phyloP scores from a whole-genome alignment of 2,888 invertebrate genomes.

The Acanthosepion pharaonis region DNA sequence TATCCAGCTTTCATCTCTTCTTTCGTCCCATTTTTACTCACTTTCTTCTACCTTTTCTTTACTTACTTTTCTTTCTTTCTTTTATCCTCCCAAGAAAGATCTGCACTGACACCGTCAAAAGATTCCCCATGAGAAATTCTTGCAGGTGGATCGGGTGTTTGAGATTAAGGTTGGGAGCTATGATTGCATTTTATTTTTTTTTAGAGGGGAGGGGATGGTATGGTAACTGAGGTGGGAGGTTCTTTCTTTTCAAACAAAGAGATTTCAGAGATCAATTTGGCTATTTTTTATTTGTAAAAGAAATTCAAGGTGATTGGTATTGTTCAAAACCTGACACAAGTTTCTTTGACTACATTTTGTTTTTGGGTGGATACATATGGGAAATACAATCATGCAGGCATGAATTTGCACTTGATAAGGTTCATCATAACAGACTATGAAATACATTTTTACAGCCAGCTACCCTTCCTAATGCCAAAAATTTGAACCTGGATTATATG shows the following conservation, averaged over 20 bases:
- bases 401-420: slow-evolving; percentile 33
- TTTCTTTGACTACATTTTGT: not conserved
- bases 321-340: not conserved
- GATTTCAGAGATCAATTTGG: slow-evolving; percentile 18
- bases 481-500: not conserved
- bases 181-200: not conserved
- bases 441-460: not conserved
- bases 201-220: not conserved
- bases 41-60: not conserved
- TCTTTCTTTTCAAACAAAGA: slow-evolving; percentile 33
- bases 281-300: slow-evolving; percentile 23
- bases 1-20: not conserved
- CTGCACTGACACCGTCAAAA: not conserved
- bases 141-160: slow-evolving; percentile 33
- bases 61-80: not conserved
- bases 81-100: not conserved
- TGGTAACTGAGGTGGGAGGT: not conserved
- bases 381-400: slow-evolving; percentile 4
- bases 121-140: slow-evolving; percentile 22
- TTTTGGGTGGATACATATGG: not conserved
- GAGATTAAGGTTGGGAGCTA: not conserved
- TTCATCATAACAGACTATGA: not conserved
- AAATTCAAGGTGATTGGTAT: slow-evolving; percentile 33
- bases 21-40: not conserved
- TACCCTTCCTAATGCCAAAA: not conserved